These are phyloP conservation scores for Auanema freiburgensis DNA, from an alignment of 2,888 invertebrate species.

Conservation along the genomic window DNA sequence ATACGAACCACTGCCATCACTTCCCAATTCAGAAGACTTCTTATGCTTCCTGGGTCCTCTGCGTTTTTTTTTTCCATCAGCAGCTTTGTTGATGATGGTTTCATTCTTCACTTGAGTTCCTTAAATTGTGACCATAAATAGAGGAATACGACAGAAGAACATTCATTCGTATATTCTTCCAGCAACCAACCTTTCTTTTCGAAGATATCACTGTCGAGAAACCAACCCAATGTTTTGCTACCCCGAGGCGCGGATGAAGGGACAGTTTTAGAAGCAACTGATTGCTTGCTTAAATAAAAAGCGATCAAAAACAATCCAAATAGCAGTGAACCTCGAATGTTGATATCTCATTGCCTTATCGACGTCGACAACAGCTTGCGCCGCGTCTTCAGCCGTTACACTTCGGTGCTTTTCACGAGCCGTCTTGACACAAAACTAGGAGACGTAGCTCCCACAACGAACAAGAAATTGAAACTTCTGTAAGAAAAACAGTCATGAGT, in stretches of 20 bases:
- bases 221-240: slow-evolving; percentile 49
- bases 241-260: slow-evolving; percentile 6
- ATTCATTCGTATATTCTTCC: background rate
- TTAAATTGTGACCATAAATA: slow-evolving; percentile 2
- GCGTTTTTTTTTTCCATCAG: background rate
- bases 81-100: slow-evolving; percentile 5
- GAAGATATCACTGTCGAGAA: slow-evolving; percentile 36
- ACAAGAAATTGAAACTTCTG: background rate
- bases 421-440: slow-evolving; percentile 18
- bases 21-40: background rate
- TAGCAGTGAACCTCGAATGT: slow-evolving; percentile 4
- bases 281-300: background rate
- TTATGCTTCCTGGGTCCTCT: slow-evolving; percentile 12
- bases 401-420: slow-evolving; percentile 28
- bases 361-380: slow-evolving; percentile 20
- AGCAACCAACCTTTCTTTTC: slow-evolving; percentile 24
- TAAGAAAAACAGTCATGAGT: background rate
- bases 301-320: background rate
- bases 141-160: slow-evolving; percentile 4
- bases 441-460: slow-evolving; percentile 1
- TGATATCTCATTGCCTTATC: slow-evolving; percentile 14
- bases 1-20: slow-evolving; percentile 19
- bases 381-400: slow-evolving; percentile 26
- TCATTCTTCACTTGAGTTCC: background rate
- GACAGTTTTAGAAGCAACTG: background rate